Evolutionary conservation across 1,140 invertebrate species (phyloP).

Genomic region (Copidosoma floridanum): DNA sequence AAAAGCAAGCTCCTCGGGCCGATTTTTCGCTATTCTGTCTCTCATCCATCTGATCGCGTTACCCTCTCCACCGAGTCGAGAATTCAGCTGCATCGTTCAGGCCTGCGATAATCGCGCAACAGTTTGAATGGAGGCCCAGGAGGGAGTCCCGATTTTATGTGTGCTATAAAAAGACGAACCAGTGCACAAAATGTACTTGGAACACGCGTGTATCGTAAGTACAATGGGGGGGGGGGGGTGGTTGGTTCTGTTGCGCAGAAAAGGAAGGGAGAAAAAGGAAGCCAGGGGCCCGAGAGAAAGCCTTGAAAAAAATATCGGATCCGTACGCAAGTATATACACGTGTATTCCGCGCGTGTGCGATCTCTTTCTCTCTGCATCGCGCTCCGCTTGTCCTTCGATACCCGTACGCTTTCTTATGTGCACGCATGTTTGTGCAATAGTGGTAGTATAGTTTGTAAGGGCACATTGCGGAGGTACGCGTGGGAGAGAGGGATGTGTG

Average conservation of each 20-base stretch:
- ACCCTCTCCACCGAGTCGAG: neutral
- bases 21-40: neutral
- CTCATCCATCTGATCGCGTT: neutral
- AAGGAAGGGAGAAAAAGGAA: constrained; percentile 2
- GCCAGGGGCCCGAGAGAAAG: constrained; percentile 10
- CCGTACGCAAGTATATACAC: too few relatives aligned
- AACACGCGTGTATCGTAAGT: too few relatives aligned
- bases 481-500: neutral
- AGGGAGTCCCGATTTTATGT: neutral
- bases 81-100: constrained; percentile 11
- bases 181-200: constrained; percentile 18
- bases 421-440: too few relatives aligned
- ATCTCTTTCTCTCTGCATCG: too few relatives aligned
- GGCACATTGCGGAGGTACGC: too few relatives aligned
- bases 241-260: too few relatives aligned
- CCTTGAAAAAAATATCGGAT: constrained; percentile 22
- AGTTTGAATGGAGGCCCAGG: constrained; percentile 7
- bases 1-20: neutral
- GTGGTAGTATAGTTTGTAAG: too few relatives aligned
- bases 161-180: neutral
- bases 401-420: too few relatives aligned
- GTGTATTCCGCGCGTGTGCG: too few relatives aligned
- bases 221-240: too few relatives aligned
- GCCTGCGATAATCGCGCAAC: constrained; percentile 17
- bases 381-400: too few relatives aligned